Conservation (phyloP, 2,888 invertebrate species). For the Stenotaenia linearis region DNA sequence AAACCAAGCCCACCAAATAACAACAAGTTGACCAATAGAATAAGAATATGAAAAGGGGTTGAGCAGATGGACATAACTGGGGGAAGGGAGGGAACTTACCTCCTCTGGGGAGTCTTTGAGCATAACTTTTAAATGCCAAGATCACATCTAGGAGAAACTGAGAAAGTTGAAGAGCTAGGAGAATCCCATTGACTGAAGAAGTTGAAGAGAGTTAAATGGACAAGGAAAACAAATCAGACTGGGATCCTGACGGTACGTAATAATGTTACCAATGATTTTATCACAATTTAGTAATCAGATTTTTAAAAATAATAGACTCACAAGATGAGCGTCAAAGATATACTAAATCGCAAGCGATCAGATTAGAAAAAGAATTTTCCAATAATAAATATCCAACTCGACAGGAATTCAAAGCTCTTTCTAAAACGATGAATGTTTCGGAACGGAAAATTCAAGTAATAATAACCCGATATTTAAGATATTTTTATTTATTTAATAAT, state of each 20-base stretch:
- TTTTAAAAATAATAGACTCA: background rate
- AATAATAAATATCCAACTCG: background rate
- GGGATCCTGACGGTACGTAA: background rate
- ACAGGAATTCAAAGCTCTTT: background rate
- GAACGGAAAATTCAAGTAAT: background rate
- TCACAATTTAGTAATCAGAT: background rate
- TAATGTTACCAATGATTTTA: background rate
- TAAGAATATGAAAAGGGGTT: background rate
- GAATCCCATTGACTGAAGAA: background rate
- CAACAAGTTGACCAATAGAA: background rate
- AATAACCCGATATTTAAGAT: too few relatives aligned
- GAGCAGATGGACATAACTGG: background rate
- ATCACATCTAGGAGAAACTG: too few relatives aligned
- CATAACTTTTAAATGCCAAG: too few relatives aligned
- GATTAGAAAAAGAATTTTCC: background rate
- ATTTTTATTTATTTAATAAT: background rate
- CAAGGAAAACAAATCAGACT: background rate
- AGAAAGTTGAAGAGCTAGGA: too few relatives aligned
- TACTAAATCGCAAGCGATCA: background rate
- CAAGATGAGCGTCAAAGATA: background rate
- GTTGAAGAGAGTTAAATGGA: background rate
- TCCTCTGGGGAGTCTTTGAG: too few relatives aligned
- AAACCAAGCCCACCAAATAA: background rate
- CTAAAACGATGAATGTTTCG: background rate
- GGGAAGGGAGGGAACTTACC: too few relatives aligned